Evolutionary conservation across 2,113 vertebrate species (phyloP), one percentile per base, ranked within the genome.

Genomic region (Tinamus guttatus): DNA sequence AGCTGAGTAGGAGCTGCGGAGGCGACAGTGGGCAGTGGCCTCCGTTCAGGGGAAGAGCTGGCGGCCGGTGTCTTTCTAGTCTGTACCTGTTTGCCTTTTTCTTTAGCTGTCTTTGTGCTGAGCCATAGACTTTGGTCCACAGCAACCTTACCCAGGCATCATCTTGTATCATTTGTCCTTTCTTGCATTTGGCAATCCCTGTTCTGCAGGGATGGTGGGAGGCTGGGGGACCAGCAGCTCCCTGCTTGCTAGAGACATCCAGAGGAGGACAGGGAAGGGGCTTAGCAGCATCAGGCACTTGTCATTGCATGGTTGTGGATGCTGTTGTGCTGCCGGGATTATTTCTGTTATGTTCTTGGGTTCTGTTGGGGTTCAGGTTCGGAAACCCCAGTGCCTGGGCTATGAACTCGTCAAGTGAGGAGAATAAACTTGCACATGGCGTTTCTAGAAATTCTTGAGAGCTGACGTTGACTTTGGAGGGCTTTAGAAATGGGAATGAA

Each of bases 281-380:
- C 49, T 30, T 89, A 40, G 24, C 32, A 49, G 54, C 21, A 4
- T 68, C 40, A 41, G 28, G 22, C 9, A 49, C 36, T 22, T 56
- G 7, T 18, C 83, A 25, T 58, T 85, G 49, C 2, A 0, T 20
- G 2, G 7, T 60, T 65, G 5, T 27, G 3, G 30, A 21, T 30
- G 6, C 34, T 89, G 34, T 4, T 34, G 43, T 16, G 3, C 47
- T 79, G 22, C 71, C 65, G 74, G 68, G 67, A 19, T 32, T 82
- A 3, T 86, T 80, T 47, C 11, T 92, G 25, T 76, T 41, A 21
- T 13, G 0, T 32, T 43, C 36, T 24, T 32, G 24, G 6, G 27
- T 56, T 51, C 64, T 51, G 30, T 76, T 85, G 28, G 38, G 34
- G 32, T 62, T 84, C 34, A 40, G 40, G n/a, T 62, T 88, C 65